These are phyloP conservation scores for Tenebrio molitor DNA, from an alignment of 1,140 invertebrate species.

Conservation along the genomic window DNA sequence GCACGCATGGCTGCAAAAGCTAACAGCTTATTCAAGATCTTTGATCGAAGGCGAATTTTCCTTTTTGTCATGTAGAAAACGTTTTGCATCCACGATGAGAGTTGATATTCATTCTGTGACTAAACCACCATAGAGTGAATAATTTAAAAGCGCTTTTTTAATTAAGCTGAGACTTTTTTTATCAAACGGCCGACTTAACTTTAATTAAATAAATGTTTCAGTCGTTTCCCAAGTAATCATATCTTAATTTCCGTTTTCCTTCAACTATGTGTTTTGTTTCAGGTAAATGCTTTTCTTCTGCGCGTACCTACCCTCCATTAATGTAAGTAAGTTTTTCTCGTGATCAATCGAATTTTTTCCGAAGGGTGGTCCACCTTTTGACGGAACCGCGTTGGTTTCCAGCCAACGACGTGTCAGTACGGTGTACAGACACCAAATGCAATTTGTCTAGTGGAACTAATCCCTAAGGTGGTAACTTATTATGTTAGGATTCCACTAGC, in stretches of 20 bases:
- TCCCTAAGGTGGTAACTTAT: slow-evolving; percentile 50
- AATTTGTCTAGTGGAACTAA: slow-evolving; percentile 53
- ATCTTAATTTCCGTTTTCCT: slow-evolving; percentile 4
- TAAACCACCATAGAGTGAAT: slow-evolving; percentile 32
- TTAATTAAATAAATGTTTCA: slow-evolving; percentile 35
- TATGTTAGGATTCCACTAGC: slow-evolving; percentile 50
- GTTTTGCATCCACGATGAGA: slow-evolving; percentile 15
- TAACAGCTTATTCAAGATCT: slow-evolving; percentile 38
- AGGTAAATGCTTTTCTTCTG: slow-evolving; percentile 1
- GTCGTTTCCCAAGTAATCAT: slow-evolving; percentile 26
- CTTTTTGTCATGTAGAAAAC: slow-evolving; percentile 27
- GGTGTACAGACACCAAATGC: slow-evolving; percentile 44
- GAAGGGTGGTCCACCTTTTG: slow-evolving; percentile 4
- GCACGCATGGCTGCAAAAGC: slow-evolving; percentile 32
- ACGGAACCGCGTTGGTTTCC: slow-evolving; percentile 7
- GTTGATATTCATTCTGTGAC: slow-evolving; percentile 31
- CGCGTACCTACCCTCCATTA: neutral
- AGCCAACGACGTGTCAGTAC: slow-evolving; percentile 18
- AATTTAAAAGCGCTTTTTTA: slow-evolving; percentile 35
- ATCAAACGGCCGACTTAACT: slow-evolving; percentile 28
- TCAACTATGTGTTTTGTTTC: slow-evolving; percentile 18
- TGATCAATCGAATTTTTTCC: slow-evolving; percentile 5
- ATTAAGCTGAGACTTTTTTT: slow-evolving; percentile 29
- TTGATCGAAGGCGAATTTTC: slow-evolving; percentile 24
- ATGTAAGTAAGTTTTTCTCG: slow-evolving; percentile 13